Evolutionary conservation across 2,888 invertebrate species (phyloP).

Genomic region (Litoditis marina): DNA sequence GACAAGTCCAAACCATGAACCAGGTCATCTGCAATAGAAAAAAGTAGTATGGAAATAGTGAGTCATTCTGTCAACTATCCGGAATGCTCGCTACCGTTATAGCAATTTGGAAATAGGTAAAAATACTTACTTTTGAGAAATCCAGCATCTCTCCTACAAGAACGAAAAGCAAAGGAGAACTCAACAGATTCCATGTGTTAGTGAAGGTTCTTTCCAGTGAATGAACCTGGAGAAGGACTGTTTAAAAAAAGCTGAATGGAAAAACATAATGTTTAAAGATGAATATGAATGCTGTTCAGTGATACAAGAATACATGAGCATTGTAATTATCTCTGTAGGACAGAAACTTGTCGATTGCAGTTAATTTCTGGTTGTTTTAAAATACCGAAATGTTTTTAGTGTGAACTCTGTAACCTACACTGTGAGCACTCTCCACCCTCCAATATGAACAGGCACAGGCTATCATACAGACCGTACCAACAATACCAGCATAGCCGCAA

Average conservation of each 20-base stretch:
- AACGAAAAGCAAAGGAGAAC: slow-evolving; percentile 29
- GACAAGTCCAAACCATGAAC: background rate
- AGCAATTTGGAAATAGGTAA: no score
- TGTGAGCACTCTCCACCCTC: slow-evolving; percentile 33
- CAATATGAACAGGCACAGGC: slow-evolving; percentile 25
- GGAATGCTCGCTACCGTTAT: no score
- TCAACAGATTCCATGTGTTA: slow-evolving; percentile 30
- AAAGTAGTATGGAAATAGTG: no score
- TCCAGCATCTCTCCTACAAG: slow-evolving; percentile 31
- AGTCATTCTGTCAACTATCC: no score
- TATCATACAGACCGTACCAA: slow-evolving; percentile 19
- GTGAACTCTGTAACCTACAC: no score
- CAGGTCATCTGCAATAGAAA: slow-evolving; percentile 14
- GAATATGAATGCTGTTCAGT: no score
- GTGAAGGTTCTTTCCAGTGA: slow-evolving; percentile 13
- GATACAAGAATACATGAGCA: no score
- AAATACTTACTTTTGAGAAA: slow-evolving; percentile 11
- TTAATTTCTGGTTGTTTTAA: no score
- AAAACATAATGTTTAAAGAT: background rate
- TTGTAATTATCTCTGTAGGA: no score
- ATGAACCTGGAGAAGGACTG: background rate
- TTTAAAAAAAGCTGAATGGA: background rate
- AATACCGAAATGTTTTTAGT: no score
- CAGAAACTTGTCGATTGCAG: no score
- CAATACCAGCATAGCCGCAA: slow-evolving; percentile 31